Evolutionary conservation across 2,888 invertebrate genomes (phyloP), one percentile per base, ranked within the genome.

Genomic region (Noctua comes): DNA sequence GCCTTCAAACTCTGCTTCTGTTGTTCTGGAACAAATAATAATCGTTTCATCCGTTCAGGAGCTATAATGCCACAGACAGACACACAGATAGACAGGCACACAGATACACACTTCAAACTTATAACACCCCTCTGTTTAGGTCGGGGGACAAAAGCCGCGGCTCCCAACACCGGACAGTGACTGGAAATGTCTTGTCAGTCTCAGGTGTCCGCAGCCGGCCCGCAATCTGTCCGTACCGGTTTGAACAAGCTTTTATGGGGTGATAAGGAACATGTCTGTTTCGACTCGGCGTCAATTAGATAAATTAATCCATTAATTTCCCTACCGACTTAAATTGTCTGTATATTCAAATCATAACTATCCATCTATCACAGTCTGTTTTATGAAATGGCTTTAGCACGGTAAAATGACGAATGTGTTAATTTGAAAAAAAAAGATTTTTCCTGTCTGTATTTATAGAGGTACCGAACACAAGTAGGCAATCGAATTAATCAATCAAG

Each of bases 1-100:
- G 3, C 88, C 88, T 73, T 91, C 95, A 65, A 95, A 95, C 80
- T 95, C 95, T 24, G 91, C 90, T 68, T 92, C 93, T 5, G 93
- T 93, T 21, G 93, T 91, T 31, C 95, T 95, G 90, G n/a, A 88
- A 88, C 48, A 21, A 43, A n/a, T 36, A 62, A 27, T 48, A n/a
- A 51, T 21, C 8, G 2, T 10, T 54, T 13, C 0, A 21, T 2
- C 11, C 13, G 13, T 57, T n/a, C 54, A 54, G 54, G 10, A 24
- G 10, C 1, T 54, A 3, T 24, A 24, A 24, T 54, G 24, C 2
- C 54, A 54, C 8, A 51, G 7, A 4, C 24, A 51, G 24, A 24
- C 8, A 21, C 51, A 54, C 24, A 51, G 7, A 51, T 21, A 21
- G 0, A 51, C 18, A n/a, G n/a, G n/a, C 8, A 21, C 51, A 54